phyloP scores from a whole-genome alignment of 2,888 invertebrate species.

The Esperia sulphurella region DNA sequence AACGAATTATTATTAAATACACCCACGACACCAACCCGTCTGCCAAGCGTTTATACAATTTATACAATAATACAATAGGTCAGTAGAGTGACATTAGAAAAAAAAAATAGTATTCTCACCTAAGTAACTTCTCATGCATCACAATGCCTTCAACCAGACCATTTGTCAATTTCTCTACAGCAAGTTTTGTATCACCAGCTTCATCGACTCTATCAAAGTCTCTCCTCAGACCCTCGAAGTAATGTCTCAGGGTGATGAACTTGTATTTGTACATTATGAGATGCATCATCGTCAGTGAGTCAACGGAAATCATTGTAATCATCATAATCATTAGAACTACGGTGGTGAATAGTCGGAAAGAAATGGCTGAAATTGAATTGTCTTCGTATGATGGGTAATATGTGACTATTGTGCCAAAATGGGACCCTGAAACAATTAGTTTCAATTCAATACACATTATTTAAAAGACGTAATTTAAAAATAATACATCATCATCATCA shows the following conservation, averaged over 20 bases:
- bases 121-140: constrained; percentile 57
- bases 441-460: no score
- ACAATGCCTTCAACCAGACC: constrained; percentile 55
- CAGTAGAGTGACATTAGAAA: no score
- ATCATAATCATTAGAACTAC: constrained; percentile 42
- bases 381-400: constrained; percentile 57
- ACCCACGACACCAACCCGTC: no score
- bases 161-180: constrained; percentile 38
- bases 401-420: constrained; percentile 60
- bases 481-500: no score
- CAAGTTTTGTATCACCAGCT: constrained; percentile 27
- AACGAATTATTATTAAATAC: no score
- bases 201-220: constrained; percentile 38
- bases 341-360: constrained; percentile 42
- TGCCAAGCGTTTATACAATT: no score
- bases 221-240: constrained; percentile 47
- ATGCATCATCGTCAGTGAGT: constrained; percentile 48
- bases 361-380: constrained; percentile 36
- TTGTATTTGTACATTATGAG: constrained; percentile 66
- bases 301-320: constrained; percentile 55
- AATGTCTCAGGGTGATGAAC: constrained; percentile 55
- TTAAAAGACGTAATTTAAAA: no score
- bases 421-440: constrained; percentile 50
- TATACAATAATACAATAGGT: no score
- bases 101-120: constrained; percentile 29